Evolutionary conservation across 2,888 invertebrate species (phyloP), one percentile per base, ranked within the genome.

Genomic region (Magallana nippona): DNA sequence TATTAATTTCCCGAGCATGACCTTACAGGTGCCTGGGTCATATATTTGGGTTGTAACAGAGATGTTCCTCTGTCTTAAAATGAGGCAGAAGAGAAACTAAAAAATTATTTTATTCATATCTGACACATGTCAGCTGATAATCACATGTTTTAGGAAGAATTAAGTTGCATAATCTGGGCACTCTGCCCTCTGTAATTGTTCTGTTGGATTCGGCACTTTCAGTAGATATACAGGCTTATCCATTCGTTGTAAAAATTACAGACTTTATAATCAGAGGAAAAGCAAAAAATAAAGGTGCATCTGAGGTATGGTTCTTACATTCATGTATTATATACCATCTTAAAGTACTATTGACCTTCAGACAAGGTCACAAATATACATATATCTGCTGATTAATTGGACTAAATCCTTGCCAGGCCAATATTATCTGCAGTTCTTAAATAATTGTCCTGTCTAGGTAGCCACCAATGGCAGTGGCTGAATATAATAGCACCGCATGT

Each of bases 121-220:
- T 60, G 60, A 60, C 60, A 60, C 60, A n/a, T 60, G 8, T n/a
- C 60, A 60, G 60, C 60, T 60, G 60, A 60, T 60, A 60, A 63
- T 22, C 27, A 27, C 63, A 27, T 27, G 63, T 63, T 63, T 63
- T 63, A 63, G 27, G 63, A 63, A 63, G 27, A 63, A 27, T 22
- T 27, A 22, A 63, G 27, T 63, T 22, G 27, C 22, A 63, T 27
- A 63, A 63, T 63, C 63, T 63, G 63, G 63, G 63, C 63, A 63
- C 27, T 63, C 22, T 63, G 63, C 63, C 27, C 63, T 63, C 27
- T 63, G 27, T 22, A 22, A 27, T 63, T 63, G 22, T 44, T 44
- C 3, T 44, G 44, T 44, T 27, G 44, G 8, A 8, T 44, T 44
- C 8, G 3, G 44, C 44, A 22, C n/a, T n/a, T 60, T 60, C 19